These are phyloP conservation scores for Augiades crinisus DNA, from an alignment of 2,888 invertebrate genomes.

Conservation along the genomic window DNA sequence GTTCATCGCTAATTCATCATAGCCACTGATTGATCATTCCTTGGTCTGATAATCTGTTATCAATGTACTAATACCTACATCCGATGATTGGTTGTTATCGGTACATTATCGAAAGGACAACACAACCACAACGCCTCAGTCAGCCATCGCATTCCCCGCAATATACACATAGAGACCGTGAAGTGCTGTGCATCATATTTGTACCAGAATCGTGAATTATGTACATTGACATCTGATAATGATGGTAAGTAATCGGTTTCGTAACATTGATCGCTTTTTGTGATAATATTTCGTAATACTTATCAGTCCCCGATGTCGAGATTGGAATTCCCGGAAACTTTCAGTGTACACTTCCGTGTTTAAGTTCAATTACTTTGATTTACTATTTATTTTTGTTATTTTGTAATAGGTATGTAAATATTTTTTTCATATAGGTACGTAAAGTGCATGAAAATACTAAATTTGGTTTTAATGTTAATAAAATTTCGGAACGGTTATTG, in stretches of 20 bases:
- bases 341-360: background rate
- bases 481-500: no score
- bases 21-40: constrained; percentile 2
- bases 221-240: constrained; percentile 22
- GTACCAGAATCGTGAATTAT: constrained; percentile 16
- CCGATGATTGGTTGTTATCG: constrained; percentile 61
- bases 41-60: constrained; percentile 44
- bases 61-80: constrained; percentile 55
- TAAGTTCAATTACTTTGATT: no score
- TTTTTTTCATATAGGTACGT: no score
- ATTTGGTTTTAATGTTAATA: no score
- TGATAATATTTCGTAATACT: constrained; percentile 1
- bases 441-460: no score
- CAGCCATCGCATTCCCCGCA: background rate
- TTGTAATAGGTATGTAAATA: no score
- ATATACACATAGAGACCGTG: background rate
- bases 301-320: constrained; percentile 5
- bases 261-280: background rate
- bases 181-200: constrained; percentile 4
- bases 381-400: no score
- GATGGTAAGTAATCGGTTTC: constrained; percentile 33
- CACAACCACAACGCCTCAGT: constrained; percentile 22
- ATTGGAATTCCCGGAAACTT: background rate
- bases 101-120: constrained; percentile 29
- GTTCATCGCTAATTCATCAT: constrained; percentile 6